These are phyloP conservation scores for Neodon shergylaensis DNA, from an alignment of 2,113 vertebrate genomes.

Conservation along the genomic window DNA sequence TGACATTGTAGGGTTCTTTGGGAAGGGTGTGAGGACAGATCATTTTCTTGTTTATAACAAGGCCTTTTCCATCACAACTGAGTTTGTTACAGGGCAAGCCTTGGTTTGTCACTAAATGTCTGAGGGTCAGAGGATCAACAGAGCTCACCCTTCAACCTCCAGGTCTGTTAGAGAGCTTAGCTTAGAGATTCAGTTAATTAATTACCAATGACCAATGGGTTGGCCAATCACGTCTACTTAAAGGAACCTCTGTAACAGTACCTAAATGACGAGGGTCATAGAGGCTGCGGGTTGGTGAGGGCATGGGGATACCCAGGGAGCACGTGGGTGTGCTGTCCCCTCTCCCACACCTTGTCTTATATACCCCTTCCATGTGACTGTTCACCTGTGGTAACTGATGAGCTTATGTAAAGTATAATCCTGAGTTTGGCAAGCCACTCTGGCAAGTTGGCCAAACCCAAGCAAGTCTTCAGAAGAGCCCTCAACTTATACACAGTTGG, in stretches of 20 bases:
- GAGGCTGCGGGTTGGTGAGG: neutral
- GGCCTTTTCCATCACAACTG: neutral
- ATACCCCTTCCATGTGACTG: neutral
- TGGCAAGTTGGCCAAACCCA: neutral
- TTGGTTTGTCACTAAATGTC: neutral
- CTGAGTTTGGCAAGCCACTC: neutral
- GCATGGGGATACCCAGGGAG: neutral
- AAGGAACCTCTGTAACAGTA: neutral
- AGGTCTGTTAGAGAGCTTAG: too few species aligned
- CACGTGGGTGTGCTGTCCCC: too few species aligned
- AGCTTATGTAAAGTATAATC: neutral
- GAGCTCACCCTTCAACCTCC: neutral
- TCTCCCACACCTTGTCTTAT: neutral
- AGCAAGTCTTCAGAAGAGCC: neutral
- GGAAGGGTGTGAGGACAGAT: neutral
- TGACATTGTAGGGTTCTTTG: neutral
- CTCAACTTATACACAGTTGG: neutral
- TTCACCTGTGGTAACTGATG: too few species aligned
- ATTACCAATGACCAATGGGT: neutral
- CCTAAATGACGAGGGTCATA: neutral
- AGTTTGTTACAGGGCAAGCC: neutral
- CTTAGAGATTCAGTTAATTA: neutral
- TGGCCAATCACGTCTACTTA: neutral
- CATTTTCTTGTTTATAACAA: neutral
- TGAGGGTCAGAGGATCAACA: neutral